Evolutionary conservation across 2,888 invertebrate genomes (phyloP).

Genomic region (Volucella inanis): DNA sequence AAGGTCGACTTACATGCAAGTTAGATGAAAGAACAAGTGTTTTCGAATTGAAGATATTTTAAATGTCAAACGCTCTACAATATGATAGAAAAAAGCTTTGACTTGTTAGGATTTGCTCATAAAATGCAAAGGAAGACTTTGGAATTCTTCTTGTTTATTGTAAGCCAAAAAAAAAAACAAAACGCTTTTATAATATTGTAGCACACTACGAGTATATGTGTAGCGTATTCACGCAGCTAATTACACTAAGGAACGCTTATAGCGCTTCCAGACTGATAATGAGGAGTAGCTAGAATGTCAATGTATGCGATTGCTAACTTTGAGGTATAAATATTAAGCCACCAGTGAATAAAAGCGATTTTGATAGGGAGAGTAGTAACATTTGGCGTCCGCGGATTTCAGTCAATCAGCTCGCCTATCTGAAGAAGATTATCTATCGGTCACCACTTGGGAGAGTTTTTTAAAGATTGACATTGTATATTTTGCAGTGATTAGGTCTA

Average conservation of each 20-base stretch:
- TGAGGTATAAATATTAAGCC: slow-evolving; percentile 74
- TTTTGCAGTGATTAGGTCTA: slow-evolving; percentile 64
- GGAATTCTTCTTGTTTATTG: slow-evolving; percentile 57
- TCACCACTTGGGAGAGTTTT: slow-evolving; percentile 55
- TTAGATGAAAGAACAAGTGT: background rate
- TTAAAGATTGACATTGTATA: slow-evolving; percentile 49
- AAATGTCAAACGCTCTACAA: background rate
- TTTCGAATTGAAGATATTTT: background rate
- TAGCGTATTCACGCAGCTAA: slow-evolving; percentile 44
- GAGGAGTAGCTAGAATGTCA: slow-evolving; percentile 53
- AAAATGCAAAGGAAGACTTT: slow-evolving; percentile 35
- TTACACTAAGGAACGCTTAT: slow-evolving; percentile 63
- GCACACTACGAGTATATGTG: slow-evolving; percentile 3
- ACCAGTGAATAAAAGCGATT: slow-evolving; percentile 68
- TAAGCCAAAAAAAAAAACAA: slow-evolving; percentile 36
- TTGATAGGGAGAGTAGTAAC: slow-evolving; percentile 70
- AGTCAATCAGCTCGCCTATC: slow-evolving; percentile 70
- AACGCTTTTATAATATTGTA: slow-evolving; percentile 2
- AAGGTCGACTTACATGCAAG: slow-evolving; percentile 27
- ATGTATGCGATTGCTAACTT: slow-evolving; percentile 66
- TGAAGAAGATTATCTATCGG: slow-evolving; percentile 69
- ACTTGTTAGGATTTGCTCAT: too few species aligned
- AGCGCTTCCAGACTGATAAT: slow-evolving; percentile 62
- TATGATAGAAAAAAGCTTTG: background rate
- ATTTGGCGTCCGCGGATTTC: slow-evolving; percentile 53